A percentile compares a stretch with the other conserved stretches of the same genome.
Conservation (phyloP, 2,888 invertebrate genomes). For the Brenthis ino region DNA sequence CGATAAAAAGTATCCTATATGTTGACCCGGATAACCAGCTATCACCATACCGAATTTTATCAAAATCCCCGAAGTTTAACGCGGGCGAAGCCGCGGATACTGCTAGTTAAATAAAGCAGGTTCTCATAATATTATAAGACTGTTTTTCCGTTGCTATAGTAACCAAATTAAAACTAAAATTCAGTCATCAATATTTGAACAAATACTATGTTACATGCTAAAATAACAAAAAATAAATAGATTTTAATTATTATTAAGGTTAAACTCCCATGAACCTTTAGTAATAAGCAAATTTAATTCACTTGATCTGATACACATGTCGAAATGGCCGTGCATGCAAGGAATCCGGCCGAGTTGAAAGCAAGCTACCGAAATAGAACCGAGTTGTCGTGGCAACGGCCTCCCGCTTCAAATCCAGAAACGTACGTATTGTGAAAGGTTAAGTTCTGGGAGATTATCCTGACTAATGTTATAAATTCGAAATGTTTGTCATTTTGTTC, state of each 20-base stretch:
- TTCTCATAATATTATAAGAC: too few relatives aligned
- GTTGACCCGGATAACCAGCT: too few relatives aligned
- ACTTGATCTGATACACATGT: slow-evolving; percentile 27
- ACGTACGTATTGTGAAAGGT: slow-evolving; percentile 16
- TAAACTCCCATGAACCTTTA: slow-evolving; percentile 2
- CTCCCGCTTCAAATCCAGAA: slow-evolving; percentile 48
- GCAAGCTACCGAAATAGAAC: slow-evolving; percentile 43
- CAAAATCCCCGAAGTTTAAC: too few relatives aligned
- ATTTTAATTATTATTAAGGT: background rate
- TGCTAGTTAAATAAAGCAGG: too few relatives aligned
- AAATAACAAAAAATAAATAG: background rate
- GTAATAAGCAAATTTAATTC: slow-evolving; percentile 28
- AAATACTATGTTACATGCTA: too few relatives aligned
- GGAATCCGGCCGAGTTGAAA: slow-evolving; percentile 45
- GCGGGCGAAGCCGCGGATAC: too few relatives aligned
- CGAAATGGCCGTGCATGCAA: slow-evolving; percentile 38
- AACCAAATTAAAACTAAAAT: too few relatives aligned
- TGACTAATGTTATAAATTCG: background rate
- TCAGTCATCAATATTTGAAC: too few relatives aligned
- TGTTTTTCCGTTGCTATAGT: too few relatives aligned
- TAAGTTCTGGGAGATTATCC: slow-evolving; percentile 8
- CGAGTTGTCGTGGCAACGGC: slow-evolving; percentile 59
- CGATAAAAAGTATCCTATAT: too few relatives aligned
- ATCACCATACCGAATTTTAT: too few relatives aligned
- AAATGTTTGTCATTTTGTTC: background rate